These are phyloP conservation scores for Campoletis sonorensis DNA, from an alignment of 1,140 invertebrate species.

Conservation along the genomic window DNA sequence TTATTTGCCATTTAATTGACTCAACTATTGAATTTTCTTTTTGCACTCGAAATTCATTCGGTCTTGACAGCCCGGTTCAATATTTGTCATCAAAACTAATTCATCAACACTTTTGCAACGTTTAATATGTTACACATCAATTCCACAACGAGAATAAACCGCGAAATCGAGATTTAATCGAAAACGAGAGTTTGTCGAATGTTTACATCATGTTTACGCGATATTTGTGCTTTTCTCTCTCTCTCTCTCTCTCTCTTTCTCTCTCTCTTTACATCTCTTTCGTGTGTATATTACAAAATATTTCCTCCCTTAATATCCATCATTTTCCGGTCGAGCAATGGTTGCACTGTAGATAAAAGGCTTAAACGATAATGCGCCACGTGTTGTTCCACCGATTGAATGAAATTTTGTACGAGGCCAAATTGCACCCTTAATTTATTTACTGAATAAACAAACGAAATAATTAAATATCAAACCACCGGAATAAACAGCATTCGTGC, in stretches of 20 bases:
- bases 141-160: no score
- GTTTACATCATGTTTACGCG: not conserved
- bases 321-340: constrained; percentile 10
- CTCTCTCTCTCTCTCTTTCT: constrained; percentile 18
- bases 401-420: not conserved
- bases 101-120: no score
- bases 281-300: not conserved
- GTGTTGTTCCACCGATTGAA: not conserved
- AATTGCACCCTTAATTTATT: not conserved
- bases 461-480: not conserved
- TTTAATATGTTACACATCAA: no score
- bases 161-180: no score
- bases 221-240: not conserved
- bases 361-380: constrained; percentile 61
- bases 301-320: not conserved
- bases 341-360: constrained; percentile 63
- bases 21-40: no score
- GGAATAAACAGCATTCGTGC: not conserved
- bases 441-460: constrained; percentile 2
- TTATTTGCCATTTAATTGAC: no score
- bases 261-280: constrained; percentile 14
- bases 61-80: no score
- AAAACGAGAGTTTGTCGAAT: no score
- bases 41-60: no score
- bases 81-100: no score